Conservation (phyloP, 2,888 invertebrate genomes). For the Agrotis ipsilon region DNA sequence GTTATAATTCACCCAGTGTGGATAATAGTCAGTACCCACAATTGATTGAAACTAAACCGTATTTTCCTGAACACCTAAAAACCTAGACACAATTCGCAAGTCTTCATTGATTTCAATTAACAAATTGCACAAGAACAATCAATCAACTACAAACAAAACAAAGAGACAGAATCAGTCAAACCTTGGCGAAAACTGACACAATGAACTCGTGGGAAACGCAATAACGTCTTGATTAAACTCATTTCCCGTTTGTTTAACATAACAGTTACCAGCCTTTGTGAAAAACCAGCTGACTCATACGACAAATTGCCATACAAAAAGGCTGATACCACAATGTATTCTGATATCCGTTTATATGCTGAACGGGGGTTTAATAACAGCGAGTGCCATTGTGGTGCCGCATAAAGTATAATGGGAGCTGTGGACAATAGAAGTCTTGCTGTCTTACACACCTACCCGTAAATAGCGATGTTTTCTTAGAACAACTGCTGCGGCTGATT, state of each 20-base stretch:
- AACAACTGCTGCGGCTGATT: conserved; percentile 50
- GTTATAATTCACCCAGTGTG: no score
- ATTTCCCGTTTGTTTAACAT: conserved; percentile 60
- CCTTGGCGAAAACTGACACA: conserved; percentile 54
- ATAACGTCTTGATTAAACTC: conserved; percentile 53
- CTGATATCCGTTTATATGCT: conserved; percentile 72
- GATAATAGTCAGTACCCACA: background rate
- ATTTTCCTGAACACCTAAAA: background rate
- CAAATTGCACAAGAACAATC: conserved; percentile 25
- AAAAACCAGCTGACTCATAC: conserved; percentile 59
- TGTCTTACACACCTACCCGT: conserved; percentile 41
- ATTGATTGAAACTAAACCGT: background rate
- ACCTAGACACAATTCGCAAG: conserved; percentile 1
- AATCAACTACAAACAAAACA: conserved; percentile 42
- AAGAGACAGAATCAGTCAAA: conserved; percentile 33
- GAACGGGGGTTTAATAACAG: conserved; percentile 56
- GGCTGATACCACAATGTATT: conserved; percentile 68
- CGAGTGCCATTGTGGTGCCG: conserved; percentile 56
- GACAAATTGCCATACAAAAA: conserved; percentile 64
- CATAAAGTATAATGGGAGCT: conserved; percentile 45
- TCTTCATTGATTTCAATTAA: conserved; percentile 29
- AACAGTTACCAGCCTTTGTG: conserved; percentile 49
- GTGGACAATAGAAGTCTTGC: conserved; percentile 42
- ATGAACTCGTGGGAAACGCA: conserved; percentile 65
- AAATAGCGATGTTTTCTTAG: conserved; percentile 59